phyloP scores from a whole-genome alignment of 2,113 vertebrate species.

The Lepidothrix coronata region DNA sequence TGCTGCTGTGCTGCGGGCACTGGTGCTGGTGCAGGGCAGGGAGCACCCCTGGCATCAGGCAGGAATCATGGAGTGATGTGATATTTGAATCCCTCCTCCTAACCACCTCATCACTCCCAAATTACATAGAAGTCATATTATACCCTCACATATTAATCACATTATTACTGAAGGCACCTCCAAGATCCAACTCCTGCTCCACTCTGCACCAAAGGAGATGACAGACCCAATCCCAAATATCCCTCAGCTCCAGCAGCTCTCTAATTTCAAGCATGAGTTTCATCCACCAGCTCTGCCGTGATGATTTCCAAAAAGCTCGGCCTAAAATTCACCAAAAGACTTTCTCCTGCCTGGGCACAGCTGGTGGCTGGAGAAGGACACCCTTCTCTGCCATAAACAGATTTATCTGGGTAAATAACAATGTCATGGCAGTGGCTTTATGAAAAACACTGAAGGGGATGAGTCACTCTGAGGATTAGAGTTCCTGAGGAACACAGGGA shows the following conservation, averaged over 20 bases:
- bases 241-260: not conserved
- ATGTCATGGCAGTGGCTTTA: not conserved
- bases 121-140: rapidly evolving
- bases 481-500: not conserved
- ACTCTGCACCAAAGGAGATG: not conserved
- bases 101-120: not conserved
- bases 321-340: not conserved
- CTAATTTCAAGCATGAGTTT: not conserved
- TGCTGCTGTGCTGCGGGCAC: not conserved
- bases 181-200: not conserved
- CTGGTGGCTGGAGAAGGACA: not conserved
- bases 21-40: not conserved
- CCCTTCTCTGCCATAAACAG: not conserved
- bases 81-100: not conserved
- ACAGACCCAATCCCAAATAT: not conserved
- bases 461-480: constrained; percentile 16
- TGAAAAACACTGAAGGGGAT: not conserved
- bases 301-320: not conserved
- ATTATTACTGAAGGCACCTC: not conserved
- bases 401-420: not conserved
- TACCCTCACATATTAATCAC: not conserved
- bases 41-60: not conserved
- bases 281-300: not conserved
- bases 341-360: not conserved
- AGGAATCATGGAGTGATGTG: not conserved